phyloP scores from a whole-genome alignment of 2,888 invertebrate genomes.

The Chrysomela aeneicollis region DNA sequence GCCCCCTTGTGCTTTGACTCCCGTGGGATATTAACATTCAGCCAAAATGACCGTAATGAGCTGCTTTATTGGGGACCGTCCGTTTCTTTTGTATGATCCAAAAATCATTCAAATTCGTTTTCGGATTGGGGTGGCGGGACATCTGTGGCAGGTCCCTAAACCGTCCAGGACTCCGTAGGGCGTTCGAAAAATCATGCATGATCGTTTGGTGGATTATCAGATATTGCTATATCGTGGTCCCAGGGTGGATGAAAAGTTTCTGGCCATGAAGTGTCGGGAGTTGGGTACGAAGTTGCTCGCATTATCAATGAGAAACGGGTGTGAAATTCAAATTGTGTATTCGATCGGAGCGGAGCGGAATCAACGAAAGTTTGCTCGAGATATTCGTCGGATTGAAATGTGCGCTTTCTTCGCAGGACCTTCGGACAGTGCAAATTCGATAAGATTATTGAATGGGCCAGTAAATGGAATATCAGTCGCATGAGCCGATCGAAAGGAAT shows the following conservation, averaged over 20 bases:
- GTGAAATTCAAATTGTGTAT: slow-evolving; percentile 2
- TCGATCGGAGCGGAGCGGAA: neutral
- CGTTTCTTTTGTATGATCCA: slow-evolving; percentile 1
- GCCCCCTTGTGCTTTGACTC: slow-evolving; percentile 16
- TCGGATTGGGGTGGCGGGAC: neutral
- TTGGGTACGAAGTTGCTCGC: slow-evolving; percentile 5
- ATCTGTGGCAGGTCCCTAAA: neutral
- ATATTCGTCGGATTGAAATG: slow-evolving; percentile 10
- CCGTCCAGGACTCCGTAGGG: neutral
- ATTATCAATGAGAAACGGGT: slow-evolving; percentile 2
- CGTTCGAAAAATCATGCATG: neutral
- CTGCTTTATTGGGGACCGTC: neutral
- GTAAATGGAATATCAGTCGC: slow-evolving; percentile 30
- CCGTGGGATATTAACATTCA: slow-evolving; percentile 22
- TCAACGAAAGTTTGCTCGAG: slow-evolving; percentile 4
- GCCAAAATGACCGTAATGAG: slow-evolving; percentile 22
- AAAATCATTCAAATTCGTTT: slow-evolving; percentile 3
- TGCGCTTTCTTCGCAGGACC: slow-evolving; percentile 6
- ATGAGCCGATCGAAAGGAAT: slow-evolving; percentile 35
- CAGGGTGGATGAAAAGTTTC: neutral
- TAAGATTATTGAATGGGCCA: slow-evolving; percentile 30
- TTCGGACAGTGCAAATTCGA: slow-evolving; percentile 24
- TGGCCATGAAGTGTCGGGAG: neutral
- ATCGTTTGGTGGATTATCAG: neutral
- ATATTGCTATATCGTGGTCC: neutral